Conservation (phyloP, 1,140 invertebrate genomes). For the Sinella curviseta region DNA sequence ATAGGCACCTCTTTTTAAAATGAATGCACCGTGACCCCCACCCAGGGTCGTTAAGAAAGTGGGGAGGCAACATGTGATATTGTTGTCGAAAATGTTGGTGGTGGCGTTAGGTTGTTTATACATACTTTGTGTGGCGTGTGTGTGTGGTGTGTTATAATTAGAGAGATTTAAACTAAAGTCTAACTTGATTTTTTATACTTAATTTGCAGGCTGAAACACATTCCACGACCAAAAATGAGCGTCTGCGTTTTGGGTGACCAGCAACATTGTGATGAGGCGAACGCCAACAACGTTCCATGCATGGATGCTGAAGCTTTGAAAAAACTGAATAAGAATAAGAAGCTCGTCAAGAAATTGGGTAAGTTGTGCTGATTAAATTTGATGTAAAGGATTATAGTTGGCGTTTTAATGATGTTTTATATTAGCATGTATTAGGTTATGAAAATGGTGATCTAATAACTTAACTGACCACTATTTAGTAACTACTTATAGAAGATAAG, state of each 20-base stretch:
- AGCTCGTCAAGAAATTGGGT: conserved; percentile 97
- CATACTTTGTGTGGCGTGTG: not conserved
- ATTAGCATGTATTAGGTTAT: conserved; percentile 9
- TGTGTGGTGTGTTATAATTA: not conserved
- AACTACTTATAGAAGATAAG: not conserved
- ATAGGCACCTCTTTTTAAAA: not conserved
- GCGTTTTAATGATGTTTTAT: not conserved
- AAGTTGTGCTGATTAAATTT: conserved; percentile 53
- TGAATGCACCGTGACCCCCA: not conserved
- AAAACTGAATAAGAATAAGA: conserved; percentile 99
- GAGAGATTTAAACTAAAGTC: not conserved
- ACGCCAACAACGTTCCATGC: conserved; percentile 84
- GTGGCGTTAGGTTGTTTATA: not conserved
- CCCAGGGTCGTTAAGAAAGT: not conserved
- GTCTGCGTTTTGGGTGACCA: conserved; percentile 98
- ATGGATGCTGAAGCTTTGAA: conserved; percentile 99
- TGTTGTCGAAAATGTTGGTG: not conserved
- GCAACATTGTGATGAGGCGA: conserved; percentile 98
- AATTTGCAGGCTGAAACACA: conserved; percentile 83
- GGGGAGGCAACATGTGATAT: not conserved
- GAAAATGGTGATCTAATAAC: not conserved
- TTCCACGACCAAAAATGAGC: conserved; percentile 96
- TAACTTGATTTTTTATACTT: not conserved
- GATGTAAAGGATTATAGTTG: not conserved
- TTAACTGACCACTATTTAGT: not conserved